These are phyloP conservation scores for Cyclophora albipunctata DNA, from an alignment of 2,888 invertebrate genomes.

Conservation along the genomic window DNA sequence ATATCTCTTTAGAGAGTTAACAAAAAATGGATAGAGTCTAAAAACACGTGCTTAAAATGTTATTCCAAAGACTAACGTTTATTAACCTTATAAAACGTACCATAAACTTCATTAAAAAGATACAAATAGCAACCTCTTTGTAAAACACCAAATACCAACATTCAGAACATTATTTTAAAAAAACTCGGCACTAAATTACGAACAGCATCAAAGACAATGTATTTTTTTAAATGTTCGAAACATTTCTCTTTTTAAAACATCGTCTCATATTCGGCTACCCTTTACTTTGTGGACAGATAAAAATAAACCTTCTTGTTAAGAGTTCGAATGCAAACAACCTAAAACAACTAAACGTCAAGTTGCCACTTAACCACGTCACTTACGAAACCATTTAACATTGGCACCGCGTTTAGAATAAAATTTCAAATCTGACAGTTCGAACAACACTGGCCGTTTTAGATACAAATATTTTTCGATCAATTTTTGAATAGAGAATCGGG, in stretches of 20 bases:
- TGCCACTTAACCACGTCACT: slow-evolving; percentile 68
- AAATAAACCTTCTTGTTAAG: slow-evolving; percentile 66
- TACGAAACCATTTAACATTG: slow-evolving; percentile 50
- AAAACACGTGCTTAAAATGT: no score
- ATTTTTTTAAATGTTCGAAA: not conserved
- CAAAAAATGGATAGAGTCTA: no score
- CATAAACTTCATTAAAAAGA: no score
- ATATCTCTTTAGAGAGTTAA: no score
- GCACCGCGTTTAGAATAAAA: slow-evolving; percentile 25
- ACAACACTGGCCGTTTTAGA: slow-evolving; percentile 32
- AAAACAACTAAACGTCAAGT: slow-evolving; percentile 68
- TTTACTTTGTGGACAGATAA: slow-evolving; percentile 36
- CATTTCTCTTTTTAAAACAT: slow-evolving; percentile 13
- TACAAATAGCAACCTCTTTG: no score
- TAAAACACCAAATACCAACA: no score
- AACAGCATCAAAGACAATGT: not conserved
- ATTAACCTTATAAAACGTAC: no score
- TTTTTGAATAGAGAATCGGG: slow-evolving; percentile 51
- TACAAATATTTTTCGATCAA: slow-evolving; percentile 54
- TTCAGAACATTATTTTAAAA: no score
- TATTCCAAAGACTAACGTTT: no score
- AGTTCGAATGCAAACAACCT: slow-evolving; percentile 61
- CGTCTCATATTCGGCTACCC: slow-evolving; percentile 27
- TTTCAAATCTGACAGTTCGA: slow-evolving; percentile 20
- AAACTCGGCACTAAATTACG: no score